Percentiles rank a stretch among this genome's conserved stretches.
These are phyloP conservation scores for Brachyalestes nurse DNA, from an alignment of 2,797 vertebrate genomes.

Conservation along the genomic window DNA sequence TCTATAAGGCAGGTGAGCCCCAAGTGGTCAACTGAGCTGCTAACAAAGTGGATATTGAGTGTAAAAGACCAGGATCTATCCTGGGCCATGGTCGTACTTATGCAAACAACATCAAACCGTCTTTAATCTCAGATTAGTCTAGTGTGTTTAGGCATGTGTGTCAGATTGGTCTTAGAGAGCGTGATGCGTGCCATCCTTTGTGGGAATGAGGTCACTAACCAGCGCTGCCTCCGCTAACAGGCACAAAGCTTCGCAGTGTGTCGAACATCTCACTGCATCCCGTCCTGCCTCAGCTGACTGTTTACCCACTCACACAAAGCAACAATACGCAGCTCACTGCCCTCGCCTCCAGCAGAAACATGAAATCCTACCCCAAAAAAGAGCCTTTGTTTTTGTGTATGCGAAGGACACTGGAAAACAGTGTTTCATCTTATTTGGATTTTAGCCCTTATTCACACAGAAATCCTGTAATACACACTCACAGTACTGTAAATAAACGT, in stretches of 20 bases:
- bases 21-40: too few relatives aligned
- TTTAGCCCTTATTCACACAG: not conserved
- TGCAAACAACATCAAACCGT: not conserved
- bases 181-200: constrained; percentile 19
- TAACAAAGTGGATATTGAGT: too few relatives aligned
- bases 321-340: constrained; percentile 19
- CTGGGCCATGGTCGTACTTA: not conserved
- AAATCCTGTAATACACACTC: not conserved
- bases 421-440: not conserved
- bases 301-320: constrained; percentile 48
- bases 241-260: constrained; percentile 56
- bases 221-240: constrained; percentile 29
- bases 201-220: constrained; percentile 52
- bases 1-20: too few relatives aligned
- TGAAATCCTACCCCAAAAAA: not conserved
- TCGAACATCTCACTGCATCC: constrained; percentile 24
- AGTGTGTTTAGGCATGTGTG: not conserved
- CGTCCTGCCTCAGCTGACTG: constrained; percentile 45
- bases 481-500: not conserved
- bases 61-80: not conserved
- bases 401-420: not conserved
- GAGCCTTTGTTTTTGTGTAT: not conserved
- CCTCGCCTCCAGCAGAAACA: constrained; percentile 14
- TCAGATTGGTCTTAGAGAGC: constrained; percentile 6
- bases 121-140: not conserved